Conservation (phyloP, 2,888 invertebrate genomes). For the Xestobium rufovillosum region DNA sequence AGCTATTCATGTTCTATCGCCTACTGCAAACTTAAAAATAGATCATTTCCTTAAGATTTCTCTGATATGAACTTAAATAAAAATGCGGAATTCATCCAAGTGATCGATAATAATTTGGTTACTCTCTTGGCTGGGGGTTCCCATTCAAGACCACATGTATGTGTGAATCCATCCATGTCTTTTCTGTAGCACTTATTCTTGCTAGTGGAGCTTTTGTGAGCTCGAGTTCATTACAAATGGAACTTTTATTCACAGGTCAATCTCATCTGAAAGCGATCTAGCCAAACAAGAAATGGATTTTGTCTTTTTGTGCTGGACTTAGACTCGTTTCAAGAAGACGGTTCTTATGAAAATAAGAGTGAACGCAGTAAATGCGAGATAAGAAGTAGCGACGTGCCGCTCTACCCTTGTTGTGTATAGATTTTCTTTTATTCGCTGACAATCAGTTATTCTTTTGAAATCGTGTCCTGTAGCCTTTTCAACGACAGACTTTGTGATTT, state of each 20-base stretch:
- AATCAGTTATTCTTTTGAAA: constrained; percentile 42
- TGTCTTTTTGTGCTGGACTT: constrained; percentile 28
- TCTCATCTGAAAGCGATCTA: constrained; percentile 42
- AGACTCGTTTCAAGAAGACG: not conserved
- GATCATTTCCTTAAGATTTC: too few relatives aligned
- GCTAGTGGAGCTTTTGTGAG: constrained; percentile 33
- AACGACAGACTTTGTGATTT: constrained; percentile 39
- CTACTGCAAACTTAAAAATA: too few relatives aligned
- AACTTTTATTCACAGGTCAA: constrained; percentile 43
- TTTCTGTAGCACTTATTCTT: too few relatives aligned
- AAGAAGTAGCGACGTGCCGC: constrained; percentile 19
- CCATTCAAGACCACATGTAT: too few relatives aligned
- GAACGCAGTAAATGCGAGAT: too few relatives aligned
- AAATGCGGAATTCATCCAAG: too few relatives aligned
- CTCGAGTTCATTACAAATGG: constrained; percentile 43
- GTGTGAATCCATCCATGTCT: too few relatives aligned
- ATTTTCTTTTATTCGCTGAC: constrained; percentile 35
- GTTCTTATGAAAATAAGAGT: too few relatives aligned
- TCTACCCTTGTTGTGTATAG: constrained; percentile 27
- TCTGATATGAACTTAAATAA: too few relatives aligned
- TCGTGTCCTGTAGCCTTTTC: constrained; percentile 40
- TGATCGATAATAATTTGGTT: too few relatives aligned
- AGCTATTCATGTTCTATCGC: too few relatives aligned
- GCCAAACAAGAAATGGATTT: constrained; percentile 39
- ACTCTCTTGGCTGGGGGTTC: too few relatives aligned